phyloP scores from a whole-genome alignment of 2,888 invertebrate genomes.

The Platycheirus albimanus region DNA sequence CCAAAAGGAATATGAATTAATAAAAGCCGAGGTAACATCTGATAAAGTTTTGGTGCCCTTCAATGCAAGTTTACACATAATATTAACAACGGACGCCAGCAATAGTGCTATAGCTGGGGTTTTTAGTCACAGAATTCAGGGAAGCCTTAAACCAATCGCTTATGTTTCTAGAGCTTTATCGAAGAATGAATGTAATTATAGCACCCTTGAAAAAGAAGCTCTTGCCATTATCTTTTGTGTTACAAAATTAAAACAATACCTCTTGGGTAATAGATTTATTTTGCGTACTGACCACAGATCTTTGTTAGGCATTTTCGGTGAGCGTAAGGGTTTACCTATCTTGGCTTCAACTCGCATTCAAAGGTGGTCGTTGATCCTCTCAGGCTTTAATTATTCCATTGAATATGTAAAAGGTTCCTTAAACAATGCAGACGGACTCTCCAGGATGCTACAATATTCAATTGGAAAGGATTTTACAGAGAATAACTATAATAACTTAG shows the following conservation, averaged over 20 bases:
- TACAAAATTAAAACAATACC: conserved; percentile 67
- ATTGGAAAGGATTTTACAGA: conserved; percentile 15
- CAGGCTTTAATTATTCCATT: conserved; percentile 33
- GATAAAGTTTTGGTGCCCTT: conserved; percentile 44
- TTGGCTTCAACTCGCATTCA: conserved; percentile 53
- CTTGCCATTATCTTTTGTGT: too few species aligned
- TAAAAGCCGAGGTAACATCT: conserved; percentile 1
- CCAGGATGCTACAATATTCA: conserved; percentile 6
- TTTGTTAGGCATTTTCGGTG: conserved; percentile 61
- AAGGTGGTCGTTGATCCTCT: conserved; percentile 37
- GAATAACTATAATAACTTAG: conserved; percentile 43
- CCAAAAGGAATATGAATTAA: conserved; percentile 21
- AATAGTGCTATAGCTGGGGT: conserved; percentile 30
- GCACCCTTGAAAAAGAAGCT: conserved; percentile 33
- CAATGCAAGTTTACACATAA: conserved; percentile 11
- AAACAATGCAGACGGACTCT: conserved; percentile 21
- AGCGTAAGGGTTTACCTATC: conserved; percentile 58
- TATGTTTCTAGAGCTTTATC: conserved; percentile 39
- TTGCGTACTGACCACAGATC: conserved; percentile 64
- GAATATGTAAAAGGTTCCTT: conserved; percentile 22
- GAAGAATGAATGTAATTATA: conserved; percentile 29
- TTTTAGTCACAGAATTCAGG: conserved; percentile 24
- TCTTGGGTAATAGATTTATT: conserved; percentile 55
- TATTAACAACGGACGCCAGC: conserved; percentile 47
- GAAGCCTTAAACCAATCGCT: conserved; percentile 18